Evolutionary conservation across 2,888 invertebrate genomes (phyloP).

Genomic region (Atrina japonica): DNA sequence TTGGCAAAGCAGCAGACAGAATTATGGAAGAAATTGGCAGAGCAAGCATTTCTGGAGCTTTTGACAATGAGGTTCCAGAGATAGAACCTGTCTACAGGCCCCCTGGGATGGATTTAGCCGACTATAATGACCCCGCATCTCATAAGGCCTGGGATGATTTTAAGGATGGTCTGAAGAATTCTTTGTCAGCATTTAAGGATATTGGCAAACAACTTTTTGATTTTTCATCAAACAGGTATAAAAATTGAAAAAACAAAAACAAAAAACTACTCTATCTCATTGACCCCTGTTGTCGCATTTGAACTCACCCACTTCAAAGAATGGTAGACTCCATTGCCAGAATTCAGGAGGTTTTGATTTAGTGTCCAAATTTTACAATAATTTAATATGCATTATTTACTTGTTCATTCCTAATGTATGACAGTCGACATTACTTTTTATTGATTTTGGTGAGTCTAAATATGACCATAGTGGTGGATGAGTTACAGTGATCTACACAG

Average conservation of each 20-base stretch:
- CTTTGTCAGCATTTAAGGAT: constrained; percentile 10
- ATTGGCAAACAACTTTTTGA: constrained; percentile 27
- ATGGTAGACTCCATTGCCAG: too few species aligned
- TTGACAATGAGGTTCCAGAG: constrained; percentile 15
- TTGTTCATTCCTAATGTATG: too few species aligned
- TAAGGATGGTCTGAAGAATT: constrained; percentile 16
- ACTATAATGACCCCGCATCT: not conserved
- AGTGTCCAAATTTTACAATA: too few species aligned
- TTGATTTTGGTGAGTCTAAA: too few species aligned
- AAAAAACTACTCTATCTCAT: not conserved
- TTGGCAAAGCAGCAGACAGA: constrained; percentile 7
- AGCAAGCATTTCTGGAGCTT: not conserved
- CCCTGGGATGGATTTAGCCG: constrained; percentile 17
- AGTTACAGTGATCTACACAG: too few species aligned
- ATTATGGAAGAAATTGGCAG: not conserved
- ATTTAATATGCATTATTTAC: too few species aligned
- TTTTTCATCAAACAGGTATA: constrained; percentile 21
- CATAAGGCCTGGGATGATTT: constrained; percentile 17
- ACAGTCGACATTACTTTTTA: too few species aligned
- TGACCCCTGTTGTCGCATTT: too few species aligned
- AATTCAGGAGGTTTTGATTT: too few species aligned
- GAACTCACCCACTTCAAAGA: too few species aligned
- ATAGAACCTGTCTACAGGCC: constrained; percentile 18
- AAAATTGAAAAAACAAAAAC: too few species aligned
- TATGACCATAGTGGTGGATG: too few species aligned